Evolutionary conservation across 2,113 vertebrate species (phyloP).

Genomic region (Menura novaehollandiae): DNA sequence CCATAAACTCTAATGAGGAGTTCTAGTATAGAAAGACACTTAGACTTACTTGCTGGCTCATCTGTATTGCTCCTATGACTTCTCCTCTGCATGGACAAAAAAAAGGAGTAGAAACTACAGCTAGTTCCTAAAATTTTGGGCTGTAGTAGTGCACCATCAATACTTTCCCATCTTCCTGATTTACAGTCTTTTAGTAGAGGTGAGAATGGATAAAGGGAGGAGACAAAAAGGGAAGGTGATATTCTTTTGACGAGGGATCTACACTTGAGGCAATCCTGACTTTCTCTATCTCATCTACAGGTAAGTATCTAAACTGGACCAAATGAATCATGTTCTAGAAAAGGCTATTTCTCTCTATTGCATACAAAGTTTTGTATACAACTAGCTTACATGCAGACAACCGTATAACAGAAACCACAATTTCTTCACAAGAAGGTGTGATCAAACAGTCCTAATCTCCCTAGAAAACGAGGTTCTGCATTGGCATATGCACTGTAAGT

Average conservation of each 20-base stretch:
- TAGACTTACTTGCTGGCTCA: background rate
- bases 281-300: background rate
- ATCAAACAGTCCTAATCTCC: background rate
- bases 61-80: background rate
- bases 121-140: background rate
- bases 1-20: background rate
- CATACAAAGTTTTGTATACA: background rate
- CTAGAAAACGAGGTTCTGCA: background rate
- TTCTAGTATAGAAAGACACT: background rate
- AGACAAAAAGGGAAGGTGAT: background rate
- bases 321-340: background rate
- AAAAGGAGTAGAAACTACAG: background rate
- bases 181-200: background rate
- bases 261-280: background rate
- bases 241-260: background rate
- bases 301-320: background rate
- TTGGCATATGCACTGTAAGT: background rate
- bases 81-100: background rate
- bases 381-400: background rate
- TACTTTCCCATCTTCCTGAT: background rate
- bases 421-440: background rate
- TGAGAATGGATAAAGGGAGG: background rate
- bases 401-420: background rate
- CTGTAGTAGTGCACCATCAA: background rate
- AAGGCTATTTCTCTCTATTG: background rate